These are phyloP conservation scores for Percopsis omiscomaycus DNA, from an alignment of 2,797 vertebrate genomes.

Conservation along the genomic window DNA sequence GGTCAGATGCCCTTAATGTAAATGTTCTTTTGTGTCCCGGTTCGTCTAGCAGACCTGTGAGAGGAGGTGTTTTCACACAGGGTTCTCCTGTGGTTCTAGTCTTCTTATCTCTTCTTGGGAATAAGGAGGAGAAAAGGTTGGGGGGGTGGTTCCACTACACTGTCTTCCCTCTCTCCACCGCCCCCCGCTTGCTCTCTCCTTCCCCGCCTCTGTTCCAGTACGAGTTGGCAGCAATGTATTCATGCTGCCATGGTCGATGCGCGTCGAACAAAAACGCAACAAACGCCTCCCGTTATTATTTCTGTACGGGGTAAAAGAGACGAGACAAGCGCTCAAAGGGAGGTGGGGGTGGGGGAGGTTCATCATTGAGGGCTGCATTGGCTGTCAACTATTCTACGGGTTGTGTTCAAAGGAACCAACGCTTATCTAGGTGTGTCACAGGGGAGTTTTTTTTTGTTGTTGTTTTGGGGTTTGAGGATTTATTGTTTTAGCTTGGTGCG, in stretches of 20 bases:
- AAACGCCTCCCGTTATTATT: constrained; percentile 52
- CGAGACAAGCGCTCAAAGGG: constrained; percentile 54
- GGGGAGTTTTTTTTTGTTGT: not conserved
- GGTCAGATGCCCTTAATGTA: too few relatives aligned
- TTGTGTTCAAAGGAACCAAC: constrained; percentile 43
- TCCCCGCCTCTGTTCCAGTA: not conserved
- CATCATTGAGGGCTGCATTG: constrained; percentile 28
- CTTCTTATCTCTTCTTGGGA: too few relatives aligned
- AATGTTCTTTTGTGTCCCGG: too few relatives aligned
- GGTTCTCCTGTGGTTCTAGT: too few relatives aligned
- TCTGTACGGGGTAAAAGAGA: constrained; percentile 43
- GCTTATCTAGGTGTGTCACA: not conserved
- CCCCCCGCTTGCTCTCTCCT: too few relatives aligned
- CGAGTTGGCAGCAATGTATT: constrained; percentile 63
- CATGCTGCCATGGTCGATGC: constrained; percentile 39
- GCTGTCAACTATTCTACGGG: constrained; percentile 48
- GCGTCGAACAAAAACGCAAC: constrained; percentile 34
- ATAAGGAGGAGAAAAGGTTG: too few relatives aligned
- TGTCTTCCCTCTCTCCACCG: too few relatives aligned
- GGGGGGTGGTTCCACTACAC: too few relatives aligned
- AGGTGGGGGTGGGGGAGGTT: not conserved
- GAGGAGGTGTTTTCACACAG: too few relatives aligned
- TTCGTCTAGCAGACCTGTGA: too few relatives aligned
- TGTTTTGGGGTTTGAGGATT: not conserved
- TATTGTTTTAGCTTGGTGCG: not conserved